These are phyloP conservation scores for Ecliptopera silaceata DNA, from an alignment of 2,888 invertebrate genomes.

Conservation along the genomic window DNA sequence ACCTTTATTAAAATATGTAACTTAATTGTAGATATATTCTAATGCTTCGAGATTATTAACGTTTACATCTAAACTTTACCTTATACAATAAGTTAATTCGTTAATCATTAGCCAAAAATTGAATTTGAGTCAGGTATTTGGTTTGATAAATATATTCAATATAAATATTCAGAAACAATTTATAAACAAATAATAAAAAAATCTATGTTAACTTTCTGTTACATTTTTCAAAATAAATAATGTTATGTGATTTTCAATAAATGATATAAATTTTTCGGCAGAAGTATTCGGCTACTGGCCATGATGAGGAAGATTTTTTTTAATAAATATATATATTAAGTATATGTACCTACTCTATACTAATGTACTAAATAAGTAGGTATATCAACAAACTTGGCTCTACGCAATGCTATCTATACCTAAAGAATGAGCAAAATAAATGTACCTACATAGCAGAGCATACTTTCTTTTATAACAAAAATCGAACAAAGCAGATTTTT, in stretches of 20 bases:
- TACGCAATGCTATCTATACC: constrained; percentile 1
- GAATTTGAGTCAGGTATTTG: constrained; percentile 5
- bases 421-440: constrained; percentile 37
- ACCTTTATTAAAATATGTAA: not conserved
- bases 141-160: not conserved
- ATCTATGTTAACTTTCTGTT: too few relatives aligned
- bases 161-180: too few relatives aligned
- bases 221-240: too few relatives aligned
- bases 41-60: constrained; percentile 26
- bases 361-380: not conserved
- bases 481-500: not conserved
- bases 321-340: constrained; percentile 2
- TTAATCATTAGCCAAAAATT: not conserved
- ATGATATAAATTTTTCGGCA: too few relatives aligned
- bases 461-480: not conserved
- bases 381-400: constrained; percentile 22
- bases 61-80: constrained; percentile 7
- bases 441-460: constrained; percentile 3
- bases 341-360: not conserved
- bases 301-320: too few relatives aligned
- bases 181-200: too few relatives aligned
- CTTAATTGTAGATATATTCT: constrained; percentile 6
- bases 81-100: not conserved
- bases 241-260: too few relatives aligned
- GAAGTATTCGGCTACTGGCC: constrained; percentile 50